Evolutionary conservation across 2,113 vertebrate genomes (phyloP), one percentile per base, ranked within the genome.

Genomic region (Equus przewalskii): DNA sequence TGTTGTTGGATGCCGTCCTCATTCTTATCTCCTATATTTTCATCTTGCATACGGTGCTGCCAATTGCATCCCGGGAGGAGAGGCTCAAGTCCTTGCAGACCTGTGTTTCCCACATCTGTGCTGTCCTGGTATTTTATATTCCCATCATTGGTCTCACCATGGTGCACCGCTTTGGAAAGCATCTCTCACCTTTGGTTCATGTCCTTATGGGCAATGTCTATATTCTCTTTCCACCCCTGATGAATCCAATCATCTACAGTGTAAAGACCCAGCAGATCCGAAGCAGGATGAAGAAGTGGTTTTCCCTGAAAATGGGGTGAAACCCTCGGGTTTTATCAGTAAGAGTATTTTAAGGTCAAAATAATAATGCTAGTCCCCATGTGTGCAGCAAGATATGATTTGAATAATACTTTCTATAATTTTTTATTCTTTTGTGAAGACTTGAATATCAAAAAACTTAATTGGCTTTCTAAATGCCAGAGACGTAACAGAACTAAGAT

Each of bases 91-190:
- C 98, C n/a, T 72, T 98, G 36, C 94, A 98, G 81, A 97, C 97
- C 1, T 98, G 93, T 93, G 54, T 97, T 0, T 98, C 97, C 76
- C 97, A 97, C 46, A 60, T 97, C 91, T 96, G 80, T 69, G 98
- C 95, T 26, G 86, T 98, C 19, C 81, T 97, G 41, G 65, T 98
- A 67, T 98, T 98, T 79, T 97, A 96, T 46, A 96, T 97, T 28
- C 96, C 98, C 14, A 97, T 98, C 56, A 93, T 94, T 73, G 93
- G 97, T 8, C 92, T 98, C 26, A 98, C 97, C 30, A 97, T 97
- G 96, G 93, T 98, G 1, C 97, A 98, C 36, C 88, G 33, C 10
- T 98, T 98, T 81, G 97, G 96, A 1, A 97, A 97, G 28, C 91
- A 97, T 30, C 94, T 97, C 22, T 91, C 97, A 0, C 94, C 93